Conservation (phyloP, 2,888 invertebrate species). For the Orthosia incerta region DNA sequence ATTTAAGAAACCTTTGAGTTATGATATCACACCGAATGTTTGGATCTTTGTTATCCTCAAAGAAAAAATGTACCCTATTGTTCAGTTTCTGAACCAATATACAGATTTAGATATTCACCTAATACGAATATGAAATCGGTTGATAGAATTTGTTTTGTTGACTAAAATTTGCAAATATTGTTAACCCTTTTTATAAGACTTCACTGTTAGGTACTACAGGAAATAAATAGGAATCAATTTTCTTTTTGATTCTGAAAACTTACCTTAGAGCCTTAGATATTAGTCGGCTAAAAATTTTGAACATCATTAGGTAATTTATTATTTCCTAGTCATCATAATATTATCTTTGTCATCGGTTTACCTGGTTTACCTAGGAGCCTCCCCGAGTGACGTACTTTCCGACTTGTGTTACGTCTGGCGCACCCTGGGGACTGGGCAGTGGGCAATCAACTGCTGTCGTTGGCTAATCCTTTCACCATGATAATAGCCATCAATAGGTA, state of each 20-base stretch:
- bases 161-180: constrained; percentile 12
- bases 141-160: constrained; percentile 20
- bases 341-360: too few species aligned
- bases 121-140: constrained; percentile 12
- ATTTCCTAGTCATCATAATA: too few species aligned
- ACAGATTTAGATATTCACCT: constrained; percentile 24
- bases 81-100: constrained; percentile 14
- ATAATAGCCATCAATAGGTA: too few species aligned
- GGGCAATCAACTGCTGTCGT: too few species aligned
- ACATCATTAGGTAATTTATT: too few species aligned
- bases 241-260: background rate
- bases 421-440: too few species aligned
- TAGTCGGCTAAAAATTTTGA: too few species aligned
- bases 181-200: background rate
- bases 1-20: constrained; percentile 74
- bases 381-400: too few species aligned
- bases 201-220: background rate
- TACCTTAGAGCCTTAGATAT: background rate
- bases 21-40: constrained; percentile 71
- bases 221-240: background rate
- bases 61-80: constrained; percentile 23
- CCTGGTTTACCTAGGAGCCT: too few species aligned
- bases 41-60: constrained; percentile 40
- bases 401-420: too few species aligned
- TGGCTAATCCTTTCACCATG: too few species aligned